These are phyloP conservation scores for Brachionus paranguensis DNA, from an alignment of 1,140 invertebrate genomes.

Conservation along the genomic window DNA sequence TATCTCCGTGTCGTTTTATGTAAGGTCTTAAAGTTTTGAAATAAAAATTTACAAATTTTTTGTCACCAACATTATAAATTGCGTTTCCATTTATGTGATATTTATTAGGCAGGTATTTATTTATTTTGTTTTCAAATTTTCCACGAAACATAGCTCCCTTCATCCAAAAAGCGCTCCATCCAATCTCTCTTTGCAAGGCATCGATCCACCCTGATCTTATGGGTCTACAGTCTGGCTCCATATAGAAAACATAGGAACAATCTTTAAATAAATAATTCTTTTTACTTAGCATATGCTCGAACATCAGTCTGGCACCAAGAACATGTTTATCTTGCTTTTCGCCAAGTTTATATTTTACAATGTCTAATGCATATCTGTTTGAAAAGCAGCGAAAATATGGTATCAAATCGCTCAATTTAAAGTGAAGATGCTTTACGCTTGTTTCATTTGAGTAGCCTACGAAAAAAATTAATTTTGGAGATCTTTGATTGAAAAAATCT, in stretches of 20 bases:
- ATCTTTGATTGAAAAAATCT: background rate
- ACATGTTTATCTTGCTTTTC: constrained; percentile 1
- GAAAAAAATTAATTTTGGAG: constrained; percentile 3
- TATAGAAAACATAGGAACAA: constrained; percentile 12
- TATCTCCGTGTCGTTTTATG: background rate
- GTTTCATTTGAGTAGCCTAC: background rate
- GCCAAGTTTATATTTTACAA: constrained; percentile 11
- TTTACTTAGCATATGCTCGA: background rate
- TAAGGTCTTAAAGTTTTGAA: constrained; percentile 26
- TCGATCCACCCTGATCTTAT: background rate
- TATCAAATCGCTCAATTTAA: background rate
- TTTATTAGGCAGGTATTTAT: constrained; percentile 30
- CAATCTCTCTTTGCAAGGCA: constrained; percentile 5
- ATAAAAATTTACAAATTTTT: constrained; percentile 22
- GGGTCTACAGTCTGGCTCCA: constrained; percentile 18
- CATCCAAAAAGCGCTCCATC: constrained; percentile 4
- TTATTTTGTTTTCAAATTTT: background rate
- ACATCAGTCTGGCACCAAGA: constrained; percentile 14
- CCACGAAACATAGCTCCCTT: constrained; percentile 26
- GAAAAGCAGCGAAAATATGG: constrained; percentile 28
- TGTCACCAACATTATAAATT: constrained; percentile 28
- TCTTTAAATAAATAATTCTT: background rate
- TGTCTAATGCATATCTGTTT: background rate
- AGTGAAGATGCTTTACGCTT: background rate
- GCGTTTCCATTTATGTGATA: constrained; percentile 39